Conservation (phyloP, 2,888 invertebrate species). For the Halocaridina rubra region DNA sequence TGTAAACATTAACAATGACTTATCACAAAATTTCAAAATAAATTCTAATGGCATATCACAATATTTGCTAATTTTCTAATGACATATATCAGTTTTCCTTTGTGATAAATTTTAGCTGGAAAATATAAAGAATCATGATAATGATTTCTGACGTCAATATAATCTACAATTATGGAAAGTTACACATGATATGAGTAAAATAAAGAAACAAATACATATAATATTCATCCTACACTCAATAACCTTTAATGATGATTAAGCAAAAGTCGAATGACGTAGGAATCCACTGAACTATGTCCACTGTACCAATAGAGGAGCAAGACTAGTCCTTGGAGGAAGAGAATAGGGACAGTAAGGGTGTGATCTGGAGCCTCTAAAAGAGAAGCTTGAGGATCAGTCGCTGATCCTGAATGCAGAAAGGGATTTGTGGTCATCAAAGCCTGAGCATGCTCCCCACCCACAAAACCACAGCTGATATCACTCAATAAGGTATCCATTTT, state of each 20-base stretch:
- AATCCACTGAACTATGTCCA: conserved; percentile 47
- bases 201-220: too few species aligned
- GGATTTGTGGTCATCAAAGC: conserved; percentile 21
- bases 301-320: conserved; percentile 52
- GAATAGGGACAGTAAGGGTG: conserved; percentile 37
- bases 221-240: too few species aligned
- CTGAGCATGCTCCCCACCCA: conserved; percentile 34
- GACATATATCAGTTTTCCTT: too few species aligned
- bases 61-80: too few species aligned
- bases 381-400: conserved; percentile 15
- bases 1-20: too few species aligned
- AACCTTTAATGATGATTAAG: conserved; percentile 24
- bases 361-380: conserved; percentile 31
- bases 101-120: too few species aligned
- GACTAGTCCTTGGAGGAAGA: conserved; percentile 47
- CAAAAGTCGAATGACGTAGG: conserved; percentile 38
- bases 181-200: too few species aligned
- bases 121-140: too few species aligned
- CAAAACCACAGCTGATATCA: conserved; percentile 24
- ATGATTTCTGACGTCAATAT: too few species aligned
- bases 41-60: too few species aligned
- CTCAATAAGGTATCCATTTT: not conserved
- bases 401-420: not conserved
- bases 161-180: too few species aligned
- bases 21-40: too few species aligned